Evolutionary conservation across 2,113 vertebrate species (phyloP), one percentile per base, ranked within the genome.

Genomic region (Crocuta crocuta): DNA sequence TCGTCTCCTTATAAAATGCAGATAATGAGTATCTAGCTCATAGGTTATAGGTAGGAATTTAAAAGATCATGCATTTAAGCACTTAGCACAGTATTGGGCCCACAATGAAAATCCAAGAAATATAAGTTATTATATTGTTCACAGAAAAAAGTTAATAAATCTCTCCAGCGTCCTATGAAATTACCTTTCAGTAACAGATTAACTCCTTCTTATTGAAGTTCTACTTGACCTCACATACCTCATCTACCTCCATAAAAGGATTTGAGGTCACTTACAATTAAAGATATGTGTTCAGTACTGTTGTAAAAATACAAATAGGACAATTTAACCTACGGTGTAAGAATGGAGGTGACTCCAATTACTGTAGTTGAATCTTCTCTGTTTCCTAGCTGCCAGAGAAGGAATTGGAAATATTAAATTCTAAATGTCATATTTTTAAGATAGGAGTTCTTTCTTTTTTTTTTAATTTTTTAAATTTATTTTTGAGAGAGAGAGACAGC

Each of bases 161-260:
- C 24, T 94, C 50, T 48, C 10, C 80, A 35, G 10, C 66, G 80
- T 95, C 9, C 43, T 65, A 88, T 61, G 17, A 93, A 88, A 93
- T 94, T 94, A 58, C 5, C 71, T 96, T 71, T 85, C 10, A 81
- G 93, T 11, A 88, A 23, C 58, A 96, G 90, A 95, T 58, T 17
- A 76, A 5, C 35, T 97, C 10, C 66, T 93, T 95, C 48, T 80
- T 68, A 28, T 23, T 86, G 65, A 95, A 61, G 28, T 79, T 95
- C 95, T 23, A 76, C 39, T 90, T 86, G 66, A 81, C 74, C 86
- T 90, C 76, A 81, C 53, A 88, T 15, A 61, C 26, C 13, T 16
- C 33, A 31, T 48, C 55, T 83, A 55, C 70, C 84, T 90, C 33
- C 68, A 74, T 66, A 94, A 90, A 94, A 92, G 17, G 24, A 81